Base-by-base conservation (phyloP, 1,140 invertebrate genomes). In the Notospermus geniculatus region DNA sequence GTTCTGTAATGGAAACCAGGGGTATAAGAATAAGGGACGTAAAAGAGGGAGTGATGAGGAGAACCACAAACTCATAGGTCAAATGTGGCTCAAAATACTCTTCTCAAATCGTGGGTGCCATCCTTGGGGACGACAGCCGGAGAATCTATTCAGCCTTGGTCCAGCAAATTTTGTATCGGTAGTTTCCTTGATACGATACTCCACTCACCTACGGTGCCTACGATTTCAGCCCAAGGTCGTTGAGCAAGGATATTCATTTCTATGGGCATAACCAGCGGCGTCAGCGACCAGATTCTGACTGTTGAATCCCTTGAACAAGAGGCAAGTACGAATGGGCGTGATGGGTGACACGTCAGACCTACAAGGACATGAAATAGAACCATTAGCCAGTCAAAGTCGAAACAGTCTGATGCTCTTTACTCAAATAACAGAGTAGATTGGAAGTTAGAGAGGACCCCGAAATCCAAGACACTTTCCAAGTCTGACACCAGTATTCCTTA, bases 301-400 rank as follows among this genome's bases (percentile, higher is more conserved):
- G 83, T 84, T 5, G 83, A 84, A 70, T 84, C 83, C 59, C 83
- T 59, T 5, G 83, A 84, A 62, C 75, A 77, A 2, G 82, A 83
- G 2, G 81, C 83, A 59, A 84, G 63, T 17, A 83, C 58, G 62
- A 84, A 83, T 32, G 83, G 83, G 27, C 81, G 67, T 13, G 65
- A 52, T 28, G 82, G 73, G 66, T 83, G 82, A 63, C 80, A 76
- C 7, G 79, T 74, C 57, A 84, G 59, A 50, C 83, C 82, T 84
- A 66, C 17, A 68, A 59, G 4, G 19, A 56, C 32, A 15, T 41
- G 9, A 58, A 19, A 62, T 15, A 50, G 32, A 29, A 4, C 15
- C 32, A 36, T 7, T 15, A 7, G 32, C 15, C 4, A 7, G 32
- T 4, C 15, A 4, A 36, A 36, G 32, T 36, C 5, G 15, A 36